Evolutionary conservation across 2,113 vertebrate species (phyloP), one percentile per base, ranked within the genome.

Genomic region (Polypterus bichir): DNA sequence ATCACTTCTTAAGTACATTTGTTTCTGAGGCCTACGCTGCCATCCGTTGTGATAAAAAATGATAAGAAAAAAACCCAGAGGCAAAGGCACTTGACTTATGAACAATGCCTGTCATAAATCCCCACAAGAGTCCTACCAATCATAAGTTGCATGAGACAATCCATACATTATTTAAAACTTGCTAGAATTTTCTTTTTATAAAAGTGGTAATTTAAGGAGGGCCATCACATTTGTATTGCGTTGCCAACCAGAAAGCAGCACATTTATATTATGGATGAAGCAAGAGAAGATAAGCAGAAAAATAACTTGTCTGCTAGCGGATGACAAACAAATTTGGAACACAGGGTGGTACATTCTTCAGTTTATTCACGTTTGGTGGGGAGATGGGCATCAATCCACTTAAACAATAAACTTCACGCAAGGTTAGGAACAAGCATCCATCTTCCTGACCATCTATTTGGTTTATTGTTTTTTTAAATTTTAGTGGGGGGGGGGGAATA

Each of bases 391-490:
- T n/a, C 62, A 47, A 62, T 48, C 56, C 61, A 49, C 61, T 57
- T 59, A 49, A 53, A 10, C 9, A 49, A 49, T 59, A 59, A 57
- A 46, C 69, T 66, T 59, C 46, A 46, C n/a, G 57, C 68, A 59
- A 69, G 71, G 54, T 63, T 60, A 56, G 27, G 27, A 27, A 27
- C 27, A 27, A 27, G 27, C 27, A 27, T 27, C 27, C 27, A 27
- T 27, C 27, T 27, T 27, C 27, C 27, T 27, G 27, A 27, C 27
- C 27, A 27, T 27, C 27, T 27, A 27, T 27, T 27, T 27, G 27
- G 27, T 27, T 27, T 27, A 27, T 27, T 27, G 27, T 27, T 27
- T 27, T 27, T 27, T 27, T 27, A 27, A 27, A 2, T 27, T 27
- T 27, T 27, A 27, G 27, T 27, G 1, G 27, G 27, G 27, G 27